Evolutionary conservation across 1,140 invertebrate species (phyloP).

Genomic region (Caenorhabditis brenneri): DNA sequence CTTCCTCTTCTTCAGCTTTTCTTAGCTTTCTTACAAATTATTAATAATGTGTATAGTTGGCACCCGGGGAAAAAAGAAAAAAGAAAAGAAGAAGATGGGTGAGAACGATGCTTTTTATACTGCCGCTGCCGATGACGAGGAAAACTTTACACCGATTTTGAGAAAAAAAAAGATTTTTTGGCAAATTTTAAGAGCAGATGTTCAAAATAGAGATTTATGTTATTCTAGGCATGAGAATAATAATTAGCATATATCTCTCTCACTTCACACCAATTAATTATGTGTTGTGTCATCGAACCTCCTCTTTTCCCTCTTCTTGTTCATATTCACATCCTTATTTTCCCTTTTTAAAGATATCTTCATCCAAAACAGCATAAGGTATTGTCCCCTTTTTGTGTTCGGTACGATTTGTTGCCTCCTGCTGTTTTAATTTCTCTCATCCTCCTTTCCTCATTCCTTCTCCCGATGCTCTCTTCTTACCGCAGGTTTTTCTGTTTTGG

Average conservation of each 20-base stretch:
- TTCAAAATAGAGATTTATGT: background rate
- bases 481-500: background rate
- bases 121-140: background rate
- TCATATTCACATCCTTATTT: background rate
- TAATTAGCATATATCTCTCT: background rate
- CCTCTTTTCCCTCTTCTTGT: background rate
- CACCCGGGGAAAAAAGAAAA: background rate
- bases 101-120: background rate
- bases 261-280: constrained; percentile 33
- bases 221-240: background rate
- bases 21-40: constrained; percentile 43
- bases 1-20: background rate
- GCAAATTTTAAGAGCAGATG: too few relatives aligned
- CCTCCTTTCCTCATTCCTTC: background rate
- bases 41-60: constrained; percentile 44
- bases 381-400: background rate
- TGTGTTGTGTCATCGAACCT: background rate
- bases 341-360: background rate
- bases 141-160: background rate
- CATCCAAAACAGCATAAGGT: background rate
- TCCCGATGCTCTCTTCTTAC: background rate
- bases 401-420: background rate
- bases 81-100: background rate
- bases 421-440: background rate
- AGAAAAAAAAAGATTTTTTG: too few relatives aligned